A percentile compares a stretch with the other conserved stretches of the same genome.
phyloP scores from a whole-genome alignment of 2,797 vertebrate species.

The Prunella strophiata region DNA sequence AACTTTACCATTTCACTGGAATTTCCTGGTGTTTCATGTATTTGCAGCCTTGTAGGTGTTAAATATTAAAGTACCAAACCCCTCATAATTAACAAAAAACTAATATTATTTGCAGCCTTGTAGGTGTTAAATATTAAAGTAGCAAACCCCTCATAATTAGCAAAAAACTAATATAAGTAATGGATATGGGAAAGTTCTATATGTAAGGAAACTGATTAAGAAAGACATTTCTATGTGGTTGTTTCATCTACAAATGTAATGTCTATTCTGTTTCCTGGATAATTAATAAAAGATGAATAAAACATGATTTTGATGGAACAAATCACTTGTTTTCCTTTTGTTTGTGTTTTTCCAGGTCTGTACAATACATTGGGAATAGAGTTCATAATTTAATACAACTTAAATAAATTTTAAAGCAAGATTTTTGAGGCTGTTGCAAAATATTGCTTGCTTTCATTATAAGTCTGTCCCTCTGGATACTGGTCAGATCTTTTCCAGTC shows the following conservation, averaged over 20 bases:
- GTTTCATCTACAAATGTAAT: neutral
- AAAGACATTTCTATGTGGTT: neutral
- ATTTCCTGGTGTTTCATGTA: neutral
- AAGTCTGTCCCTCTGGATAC: neutral
- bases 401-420: neutral
- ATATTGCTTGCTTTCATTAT: neutral
- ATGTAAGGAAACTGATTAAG: neutral
- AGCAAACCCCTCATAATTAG: neutral
- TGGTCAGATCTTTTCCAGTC: neutral
- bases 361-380: neutral
- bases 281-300: conserved; percentile 13
- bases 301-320: neutral
- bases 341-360: neutral
- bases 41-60: neutral
- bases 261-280: neutral
- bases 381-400: neutral
- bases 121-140: neutral
- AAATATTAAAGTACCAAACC: neutral
- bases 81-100: neutral
- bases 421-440: neutral
- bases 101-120: neutral
- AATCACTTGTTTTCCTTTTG: neutral
- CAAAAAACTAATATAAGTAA: neutral
- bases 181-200: neutral
- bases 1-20: neutral